These are phyloP conservation scores for Sebastes umbrosus DNA, from an alignment of 2,797 vertebrate genomes.

Conservation along the genomic window DNA sequence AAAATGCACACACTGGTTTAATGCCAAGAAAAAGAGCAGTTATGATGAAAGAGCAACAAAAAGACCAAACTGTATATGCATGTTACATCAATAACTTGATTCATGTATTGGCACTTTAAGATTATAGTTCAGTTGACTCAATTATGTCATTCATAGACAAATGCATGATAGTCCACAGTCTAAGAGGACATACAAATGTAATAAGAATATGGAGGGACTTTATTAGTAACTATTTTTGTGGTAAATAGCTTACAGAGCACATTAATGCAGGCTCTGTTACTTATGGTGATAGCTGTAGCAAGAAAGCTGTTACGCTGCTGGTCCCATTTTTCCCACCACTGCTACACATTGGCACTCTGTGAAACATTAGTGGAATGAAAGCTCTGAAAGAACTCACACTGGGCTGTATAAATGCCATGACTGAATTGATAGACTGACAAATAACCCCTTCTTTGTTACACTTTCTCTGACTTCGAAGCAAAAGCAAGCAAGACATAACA, in stretches of 20 bases:
- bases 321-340: not conserved
- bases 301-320: not conserved
- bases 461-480: not conserved
- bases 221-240: not conserved
- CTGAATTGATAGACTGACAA: not conserved
- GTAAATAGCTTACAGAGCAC: not conserved
- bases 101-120: not conserved
- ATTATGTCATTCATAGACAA: not conserved
- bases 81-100: not conserved
- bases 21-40: not conserved
- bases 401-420: not conserved
- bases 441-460: not conserved
- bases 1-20: constrained; percentile 48
- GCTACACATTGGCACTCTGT: not conserved
- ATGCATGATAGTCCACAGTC: not conserved
- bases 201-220: not conserved
- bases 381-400: not conserved
- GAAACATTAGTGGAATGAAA: not conserved
- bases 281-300: not conserved
- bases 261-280: not conserved
- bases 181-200: not conserved
- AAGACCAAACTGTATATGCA: not conserved
- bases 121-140: not conserved
- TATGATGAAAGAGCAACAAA: constrained; percentile 5
- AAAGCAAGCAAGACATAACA: not conserved